Base-by-base conservation (phyloP, 2,113 vertebrate species). In the Garra rufa region DNA sequence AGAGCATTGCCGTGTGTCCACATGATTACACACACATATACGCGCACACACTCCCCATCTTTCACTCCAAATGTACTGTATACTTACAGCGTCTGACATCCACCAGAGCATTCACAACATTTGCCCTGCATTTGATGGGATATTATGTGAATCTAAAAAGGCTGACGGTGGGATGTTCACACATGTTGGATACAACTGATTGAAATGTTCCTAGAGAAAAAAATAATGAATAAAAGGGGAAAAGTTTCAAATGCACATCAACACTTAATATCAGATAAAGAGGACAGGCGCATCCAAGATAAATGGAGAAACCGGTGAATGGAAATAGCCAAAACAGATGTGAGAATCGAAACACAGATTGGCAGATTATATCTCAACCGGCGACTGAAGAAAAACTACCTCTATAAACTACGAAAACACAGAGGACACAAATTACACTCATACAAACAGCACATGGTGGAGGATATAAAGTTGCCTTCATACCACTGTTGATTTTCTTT, bases 1-100 rank as follows among this genome's bases (percentile, higher is more conserved):
- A 94, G 91, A 91, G 90, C 89, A 93, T 91, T 91, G 93, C 89
- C 88, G 88, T 92, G 86, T 90, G 89, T 90, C 88, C 88, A 41
- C 24, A 59, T 76, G 77, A 80, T 65, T 65, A 80, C 77, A 65
- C 59, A 65, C 55, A 80, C 38, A 65, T 44, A 78, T 57, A 41
- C 4, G 3, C 24, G 9, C 41, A 65, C 7, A 59, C 55, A 79
- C 82, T 86, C 88, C 4, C 88, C 85, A 81, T 65, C 80, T 83
- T 90, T 90, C 90, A 91, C 91, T 89, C 43, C n/a, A 52, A 77
- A 81, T 69, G 63, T 50, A 30, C 73, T 50, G 15, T 50, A 81
- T 69, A 81, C 28, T 69, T 69, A 81, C 30, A 71, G 80, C 5
- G 2, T 30, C 77, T 46, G 41, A 80, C 57, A 69, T 69, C 17